phyloP scores from a whole-genome alignment of 2,797 vertebrate genomes.

The Triplophysa yarkandensis region DNA sequence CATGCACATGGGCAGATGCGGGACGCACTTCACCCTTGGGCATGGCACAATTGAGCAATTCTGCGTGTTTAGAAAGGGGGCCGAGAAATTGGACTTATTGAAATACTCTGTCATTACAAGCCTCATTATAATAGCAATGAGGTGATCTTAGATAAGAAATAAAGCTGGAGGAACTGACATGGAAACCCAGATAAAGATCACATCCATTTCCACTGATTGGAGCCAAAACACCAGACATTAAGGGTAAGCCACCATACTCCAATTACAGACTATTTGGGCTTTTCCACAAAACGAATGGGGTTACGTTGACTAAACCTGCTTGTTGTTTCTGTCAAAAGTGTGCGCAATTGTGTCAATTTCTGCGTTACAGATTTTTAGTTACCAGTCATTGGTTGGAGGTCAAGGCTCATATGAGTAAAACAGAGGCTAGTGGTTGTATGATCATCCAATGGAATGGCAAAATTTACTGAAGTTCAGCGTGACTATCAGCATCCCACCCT shows the following conservation, averaged over 20 bases:
- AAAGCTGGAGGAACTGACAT: constrained; percentile 64
- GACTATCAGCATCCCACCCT: not conserved
- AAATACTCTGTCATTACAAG: constrained; percentile 75
- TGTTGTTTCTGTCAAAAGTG: constrained; percentile 13
- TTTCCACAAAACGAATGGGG: constrained; percentile 30
- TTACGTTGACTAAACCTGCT: not conserved
- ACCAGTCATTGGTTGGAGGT: not conserved
- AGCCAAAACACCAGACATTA: constrained; percentile 56
- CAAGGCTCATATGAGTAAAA: not conserved
- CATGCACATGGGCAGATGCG: constrained; percentile 41
- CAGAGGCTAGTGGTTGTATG: not conserved
- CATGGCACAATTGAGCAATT: constrained; percentile 66
- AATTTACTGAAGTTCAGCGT: not conserved
- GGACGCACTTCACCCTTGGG: constrained; percentile 54
- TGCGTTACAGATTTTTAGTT: not conserved
- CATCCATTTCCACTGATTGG: constrained; percentile 72
- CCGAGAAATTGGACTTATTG: constrained; percentile 47
- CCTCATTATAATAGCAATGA: constrained; percentile 68
- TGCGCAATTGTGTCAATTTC: constrained; percentile 1
- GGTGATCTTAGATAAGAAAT: constrained; percentile 65
- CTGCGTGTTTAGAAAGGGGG: constrained; percentile 43
- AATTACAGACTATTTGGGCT: constrained; percentile 37
- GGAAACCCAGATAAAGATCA: constrained; percentile 70
- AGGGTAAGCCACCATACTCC: constrained; percentile 26
- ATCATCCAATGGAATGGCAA: not conserved